Evolutionary conservation across 2,113 vertebrate species (phyloP).

Genomic region (Callionymus lyra): DNA sequence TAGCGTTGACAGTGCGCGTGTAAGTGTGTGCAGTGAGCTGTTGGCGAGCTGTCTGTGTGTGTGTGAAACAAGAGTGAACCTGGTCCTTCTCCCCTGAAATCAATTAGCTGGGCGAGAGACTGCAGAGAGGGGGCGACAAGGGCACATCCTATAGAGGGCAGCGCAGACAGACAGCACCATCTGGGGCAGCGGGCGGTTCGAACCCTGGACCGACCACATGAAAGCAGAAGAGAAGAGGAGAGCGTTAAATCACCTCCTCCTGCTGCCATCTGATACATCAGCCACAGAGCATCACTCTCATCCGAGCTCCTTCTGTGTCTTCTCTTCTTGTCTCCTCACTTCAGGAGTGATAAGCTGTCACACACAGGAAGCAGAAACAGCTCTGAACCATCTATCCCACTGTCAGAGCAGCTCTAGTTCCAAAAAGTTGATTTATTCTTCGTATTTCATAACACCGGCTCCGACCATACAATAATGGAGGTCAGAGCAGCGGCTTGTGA

Average conservation of each 20-base stretch:
- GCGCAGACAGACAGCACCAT: conserved; percentile 81
- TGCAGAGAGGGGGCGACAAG: conserved; percentile 44
- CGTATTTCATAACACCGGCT: background rate
- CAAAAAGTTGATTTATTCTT: conserved; percentile 46
- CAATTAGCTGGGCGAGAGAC: conserved; percentile 69
- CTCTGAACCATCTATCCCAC: conserved; percentile 38
- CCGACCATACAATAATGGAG: background rate
- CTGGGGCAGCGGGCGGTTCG: conserved; percentile 68
- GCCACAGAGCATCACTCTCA: conserved; percentile 41
- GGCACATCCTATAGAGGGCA: conserved; percentile 67
- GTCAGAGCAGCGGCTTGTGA: conserved; percentile 11
- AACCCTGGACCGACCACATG: conserved; percentile 72
- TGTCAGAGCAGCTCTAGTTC: conserved; percentile 53
- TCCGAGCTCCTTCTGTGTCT: conserved; percentile 32
- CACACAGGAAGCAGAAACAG: conserved; percentile 57
- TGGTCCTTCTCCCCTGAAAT: conserved; percentile 73
- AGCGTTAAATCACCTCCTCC: conserved; percentile 72
- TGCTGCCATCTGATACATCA: conserved; percentile 59
- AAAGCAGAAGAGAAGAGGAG: conserved; percentile 71
- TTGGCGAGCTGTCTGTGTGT: conserved; percentile 44
- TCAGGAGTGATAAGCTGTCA: conserved; percentile 64
- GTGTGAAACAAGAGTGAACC: conserved; percentile 14
- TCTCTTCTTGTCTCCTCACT: conserved; percentile 16
- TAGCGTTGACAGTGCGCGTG: conserved; percentile 79
- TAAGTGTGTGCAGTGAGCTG: conserved; percentile 39